phyloP scores from a whole-genome alignment of 2,888 invertebrate species.

The Eumacrocentrus americanus region DNA sequence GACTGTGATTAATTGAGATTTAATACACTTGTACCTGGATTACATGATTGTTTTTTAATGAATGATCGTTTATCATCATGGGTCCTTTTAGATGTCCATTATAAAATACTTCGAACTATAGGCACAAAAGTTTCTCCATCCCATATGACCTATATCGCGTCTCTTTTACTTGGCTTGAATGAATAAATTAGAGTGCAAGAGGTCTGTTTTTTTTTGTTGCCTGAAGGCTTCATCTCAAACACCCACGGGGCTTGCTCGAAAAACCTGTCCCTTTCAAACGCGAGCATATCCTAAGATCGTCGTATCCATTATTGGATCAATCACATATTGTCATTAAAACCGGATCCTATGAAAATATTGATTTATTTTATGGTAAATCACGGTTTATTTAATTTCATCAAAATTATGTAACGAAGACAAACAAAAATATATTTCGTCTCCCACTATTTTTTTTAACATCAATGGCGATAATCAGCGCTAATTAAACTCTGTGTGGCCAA shows the following conservation, averaged over 20 bases:
- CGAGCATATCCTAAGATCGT: background rate
- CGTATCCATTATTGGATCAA: background rate
- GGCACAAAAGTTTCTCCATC: background rate
- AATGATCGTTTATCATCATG: background rate
- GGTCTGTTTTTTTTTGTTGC: background rate
- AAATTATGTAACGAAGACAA: too few species aligned
- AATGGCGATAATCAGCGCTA: too few species aligned
- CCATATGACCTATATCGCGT: background rate
- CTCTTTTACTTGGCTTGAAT: background rate
- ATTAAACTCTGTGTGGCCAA: too few species aligned
- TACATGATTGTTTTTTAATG: background rate
- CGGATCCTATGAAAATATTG: background rate
- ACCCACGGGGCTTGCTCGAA: background rate
- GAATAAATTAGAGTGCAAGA: background rate
- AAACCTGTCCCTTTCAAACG: background rate
- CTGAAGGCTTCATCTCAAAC: background rate
- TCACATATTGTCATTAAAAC: slow-evolving; percentile 7
- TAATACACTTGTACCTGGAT: background rate
- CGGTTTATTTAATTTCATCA: background rate
- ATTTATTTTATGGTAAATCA: background rate
- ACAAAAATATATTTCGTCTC: too few species aligned
- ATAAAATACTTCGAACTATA: background rate
- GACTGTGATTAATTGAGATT: background rate
- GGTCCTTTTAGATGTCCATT: background rate
- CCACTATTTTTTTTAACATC: too few species aligned